Evolutionary conservation across 2,888 invertebrate genomes (phyloP).

Genomic region (Pherbina coryleti): DNA sequence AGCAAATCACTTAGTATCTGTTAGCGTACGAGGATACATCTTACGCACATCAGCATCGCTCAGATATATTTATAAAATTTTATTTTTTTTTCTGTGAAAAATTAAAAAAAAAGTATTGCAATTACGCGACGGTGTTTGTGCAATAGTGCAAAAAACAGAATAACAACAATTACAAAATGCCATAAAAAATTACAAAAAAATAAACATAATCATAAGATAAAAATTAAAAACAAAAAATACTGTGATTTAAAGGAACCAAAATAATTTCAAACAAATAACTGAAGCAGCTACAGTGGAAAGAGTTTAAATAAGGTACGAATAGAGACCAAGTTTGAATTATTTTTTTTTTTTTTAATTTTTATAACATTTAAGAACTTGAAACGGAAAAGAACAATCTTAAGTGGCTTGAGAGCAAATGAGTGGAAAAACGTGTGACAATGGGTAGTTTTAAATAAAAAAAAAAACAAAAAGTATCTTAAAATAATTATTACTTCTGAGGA

Average conservation of each 20-base stretch:
- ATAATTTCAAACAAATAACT: constrained; percentile 3
- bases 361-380: too few relatives aligned
- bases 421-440: too few relatives aligned
- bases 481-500: too few relatives aligned
- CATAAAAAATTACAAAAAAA: constrained; percentile 34
- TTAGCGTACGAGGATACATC: constrained; percentile 63
- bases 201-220: constrained; percentile 19
- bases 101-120: neutral
- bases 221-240: neutral
- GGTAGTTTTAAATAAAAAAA: neutral
- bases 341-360: too few relatives aligned
- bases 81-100: constrained; percentile 31
- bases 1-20: constrained; percentile 61
- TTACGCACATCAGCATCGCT: constrained; percentile 44
- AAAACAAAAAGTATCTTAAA: neutral
- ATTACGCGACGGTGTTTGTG: constrained; percentile 30
- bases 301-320: constrained; percentile 3
- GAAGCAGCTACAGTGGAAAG: neutral
- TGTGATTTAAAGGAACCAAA: neutral
- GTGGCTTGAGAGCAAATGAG: too few relatives aligned
- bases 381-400: too few relatives aligned
- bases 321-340: too few relatives aligned
- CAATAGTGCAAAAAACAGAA: constrained; percentile 47
- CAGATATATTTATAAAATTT: constrained; percentile 33
- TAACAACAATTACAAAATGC: constrained; percentile 27